Conservation (phyloP, 2,888 invertebrate genomes). For the Geophilus truncorum region DNA sequence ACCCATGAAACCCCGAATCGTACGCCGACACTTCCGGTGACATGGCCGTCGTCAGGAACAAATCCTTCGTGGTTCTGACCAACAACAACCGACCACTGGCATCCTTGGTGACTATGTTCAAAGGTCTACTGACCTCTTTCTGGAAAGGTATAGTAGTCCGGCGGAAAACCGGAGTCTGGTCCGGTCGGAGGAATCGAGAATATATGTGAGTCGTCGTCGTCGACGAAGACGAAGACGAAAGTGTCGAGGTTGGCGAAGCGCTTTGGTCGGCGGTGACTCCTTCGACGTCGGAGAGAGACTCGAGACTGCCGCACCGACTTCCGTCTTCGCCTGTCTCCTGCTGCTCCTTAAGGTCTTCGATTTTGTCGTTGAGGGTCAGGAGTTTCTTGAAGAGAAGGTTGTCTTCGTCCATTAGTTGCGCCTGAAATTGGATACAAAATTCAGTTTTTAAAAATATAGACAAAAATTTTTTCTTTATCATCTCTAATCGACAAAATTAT, state of each 20-base stretch:
- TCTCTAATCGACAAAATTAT: no score
- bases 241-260: slow-evolving; percentile 19
- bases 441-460: not conserved
- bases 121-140: not conserved
- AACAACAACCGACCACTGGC: not conserved
- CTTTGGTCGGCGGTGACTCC: slow-evolving; percentile 9
- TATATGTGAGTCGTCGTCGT: not conserved
- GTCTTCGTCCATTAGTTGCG: slow-evolving; percentile 33
- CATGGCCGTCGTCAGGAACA: not conserved
- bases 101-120: not conserved
- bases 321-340: not conserved
- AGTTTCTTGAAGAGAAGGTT: slow-evolving; percentile 34
- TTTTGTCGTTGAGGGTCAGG: slow-evolving; percentile 31
- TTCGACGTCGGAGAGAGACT: slow-evolving; percentile 32
- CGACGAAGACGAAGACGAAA: slow-evolving; percentile 25
- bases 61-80: not conserved
- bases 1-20: slow-evolving; percentile 33
- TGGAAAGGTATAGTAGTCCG: not conserved
- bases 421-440: slow-evolving; percentile 23
- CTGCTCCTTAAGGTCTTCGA: slow-evolving; percentile 36
- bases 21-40: not conserved
- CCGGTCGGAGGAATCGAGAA: not conserved
- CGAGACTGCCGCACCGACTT: not conserved
- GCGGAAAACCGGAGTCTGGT: not conserved
- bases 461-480: not conserved